Conservation (phyloP, 1,140 invertebrate species). For the Euwallacea similis region DNA sequence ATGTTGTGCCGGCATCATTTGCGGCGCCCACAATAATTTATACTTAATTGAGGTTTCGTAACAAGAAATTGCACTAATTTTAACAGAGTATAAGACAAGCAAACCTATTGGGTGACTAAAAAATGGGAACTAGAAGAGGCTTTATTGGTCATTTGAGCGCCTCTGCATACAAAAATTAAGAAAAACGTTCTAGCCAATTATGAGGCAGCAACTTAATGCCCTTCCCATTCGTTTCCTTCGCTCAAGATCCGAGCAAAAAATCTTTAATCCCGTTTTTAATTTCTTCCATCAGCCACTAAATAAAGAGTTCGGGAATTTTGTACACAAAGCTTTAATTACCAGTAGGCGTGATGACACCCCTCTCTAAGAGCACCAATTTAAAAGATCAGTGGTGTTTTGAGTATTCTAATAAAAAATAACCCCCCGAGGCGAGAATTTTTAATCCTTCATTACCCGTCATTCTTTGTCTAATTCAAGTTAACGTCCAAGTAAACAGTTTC, state of each 20-base stretch:
- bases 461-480: slow-evolving; percentile 19
- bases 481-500: neutral
- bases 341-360: slow-evolving; percentile 34
- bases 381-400: slow-evolving; percentile 33
- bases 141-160: slow-evolving; percentile 7
- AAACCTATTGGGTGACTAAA: no score
- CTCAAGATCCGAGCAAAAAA: slow-evolving; percentile 33
- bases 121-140: no score
- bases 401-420: slow-evolving; percentile 27
- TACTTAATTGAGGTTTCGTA: neutral
- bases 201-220: slow-evolving; percentile 32
- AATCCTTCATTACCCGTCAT: slow-evolving; percentile 28
- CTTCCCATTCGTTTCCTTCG: slow-evolving; percentile 15
- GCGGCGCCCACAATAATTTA: no score
- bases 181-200: slow-evolving; percentile 30
- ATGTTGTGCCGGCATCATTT: no score
- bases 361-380: slow-evolving; percentile 31
- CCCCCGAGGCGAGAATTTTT: slow-evolving; percentile 29
- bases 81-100: no score
- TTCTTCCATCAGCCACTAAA: slow-evolving; percentile 38
- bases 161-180: slow-evolving; percentile 26
- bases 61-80: no score
- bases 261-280: slow-evolving; percentile 41
- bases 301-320: slow-evolving; percentile 38
- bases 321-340: slow-evolving; percentile 38